Percentiles rank a stretch among this genome's conserved stretches.
phyloP scores from a whole-genome alignment of 2,888 invertebrate genomes.

The Ametastegia equiseti region DNA sequence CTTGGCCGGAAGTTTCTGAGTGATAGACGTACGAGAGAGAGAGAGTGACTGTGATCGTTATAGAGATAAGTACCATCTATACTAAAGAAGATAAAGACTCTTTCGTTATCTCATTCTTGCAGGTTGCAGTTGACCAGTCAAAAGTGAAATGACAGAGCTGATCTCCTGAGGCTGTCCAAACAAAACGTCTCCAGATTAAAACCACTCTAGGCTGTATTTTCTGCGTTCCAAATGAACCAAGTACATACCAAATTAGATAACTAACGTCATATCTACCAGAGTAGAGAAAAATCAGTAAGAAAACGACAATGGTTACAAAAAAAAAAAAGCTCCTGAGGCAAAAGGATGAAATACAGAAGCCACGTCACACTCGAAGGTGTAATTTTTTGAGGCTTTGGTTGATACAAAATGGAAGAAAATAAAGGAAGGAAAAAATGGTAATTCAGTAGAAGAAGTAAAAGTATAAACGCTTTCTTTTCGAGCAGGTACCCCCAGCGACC shows the following conservation, averaged over 20 bases:
- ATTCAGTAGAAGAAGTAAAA: neutral
- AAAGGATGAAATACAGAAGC: too few relatives aligned
- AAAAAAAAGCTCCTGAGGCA: too few relatives aligned
- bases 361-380: too few relatives aligned
- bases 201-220: neutral
- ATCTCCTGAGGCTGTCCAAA: conserved; percentile 19
- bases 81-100: neutral
- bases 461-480: neutral
- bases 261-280: too few relatives aligned
- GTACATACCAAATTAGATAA: neutral
- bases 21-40: neutral
- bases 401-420: too few relatives aligned
- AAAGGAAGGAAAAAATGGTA: neutral
- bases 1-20: neutral
- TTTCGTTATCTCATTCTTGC: conserved; percentile 11
- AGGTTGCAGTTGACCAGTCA: neutral
- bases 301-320: too few relatives aligned
- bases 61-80: neutral
- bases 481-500: neutral
- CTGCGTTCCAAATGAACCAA: neutral
- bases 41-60: neutral
- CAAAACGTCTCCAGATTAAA: neutral
- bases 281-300: too few relatives aligned
- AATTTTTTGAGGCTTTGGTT: too few relatives aligned
- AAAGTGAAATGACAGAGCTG: neutral